Base-by-base conservation (phyloP, 2,797 vertebrate genomes). In the Australoheros facetus region DNA sequence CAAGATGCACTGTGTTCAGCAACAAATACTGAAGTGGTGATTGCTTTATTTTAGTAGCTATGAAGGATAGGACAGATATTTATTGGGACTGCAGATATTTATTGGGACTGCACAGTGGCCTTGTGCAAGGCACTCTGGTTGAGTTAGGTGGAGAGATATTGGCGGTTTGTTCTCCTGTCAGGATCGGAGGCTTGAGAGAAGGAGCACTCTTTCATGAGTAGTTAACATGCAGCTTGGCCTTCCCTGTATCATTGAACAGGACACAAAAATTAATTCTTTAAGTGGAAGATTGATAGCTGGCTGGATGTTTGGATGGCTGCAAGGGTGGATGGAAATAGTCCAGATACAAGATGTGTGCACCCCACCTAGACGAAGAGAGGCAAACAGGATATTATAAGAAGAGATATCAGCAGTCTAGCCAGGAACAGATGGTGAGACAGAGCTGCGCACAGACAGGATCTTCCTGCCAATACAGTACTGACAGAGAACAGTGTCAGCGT, bases 391-490 rank as follows among this genome's bases (percentile, higher is more conserved):
- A 91, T 93, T 93, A 89, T 91, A 87, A 89, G 88, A 88, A 87
- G 73, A 89, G 91, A 88, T 91, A 92, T 84, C 92, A 93, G 92
- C 91, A 83, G 91, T 93, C 90, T 90, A 82, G 89, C 91, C 88
- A 88, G 87, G 92, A 95, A 91, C 95, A 95, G 94, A 95, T 95
- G 95, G 95, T 89, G 82, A 92, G 90, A 92, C 89, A 58, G 84
- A 91, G 91, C 90, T 85, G 86, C 66, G 34, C 90, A 90, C 89
- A 93, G 90, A 93, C 91, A 87, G 85, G 79, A 80, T 92, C 88
- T 84, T 92, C 80, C 90, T 94, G 94, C 89, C 91, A 94, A 86
- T 85, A 90, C 84, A 64, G 80, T 84, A 73, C 84, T 82, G 86
- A 88, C 83, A 80, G 80, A 82, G 75, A 89, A 88, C 70, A 79